Base-by-base conservation (phyloP, 2,797 vertebrate species). In the Darevskia mixta region DNA sequence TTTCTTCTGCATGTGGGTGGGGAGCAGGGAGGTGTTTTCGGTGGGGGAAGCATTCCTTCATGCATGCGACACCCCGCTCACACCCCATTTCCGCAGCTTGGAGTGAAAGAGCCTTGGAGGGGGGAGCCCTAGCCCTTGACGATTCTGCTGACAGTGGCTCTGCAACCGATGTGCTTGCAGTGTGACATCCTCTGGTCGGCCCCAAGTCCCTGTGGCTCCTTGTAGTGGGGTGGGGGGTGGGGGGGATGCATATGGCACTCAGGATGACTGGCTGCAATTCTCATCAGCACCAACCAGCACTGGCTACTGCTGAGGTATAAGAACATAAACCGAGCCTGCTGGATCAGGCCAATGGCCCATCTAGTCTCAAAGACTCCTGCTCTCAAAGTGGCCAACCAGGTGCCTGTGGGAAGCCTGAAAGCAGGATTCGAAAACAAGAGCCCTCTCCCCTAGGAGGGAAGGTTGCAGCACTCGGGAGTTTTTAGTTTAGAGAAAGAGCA, bases 1-100 rank as follows among this genome's bases (percentile, higher is more conserved):
- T 2, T 4, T 0, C 17, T 25, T 5, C 7, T 32, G 0, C 4
- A 35, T 2, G 71, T 2, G 8, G 32, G 71, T 35, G 15, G 17
- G 15, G n/a, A 71, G n/a, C 1, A n/a, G 72, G 32, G 72, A 76
- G 38, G 73, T 41, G 20, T 41, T 75, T 38, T 41, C 32, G 1
- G 3, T 20, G 2, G 3, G 18, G 38, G 38, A 4, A 43, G 38
- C 20, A 32, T 25, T 76, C 38, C 23, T 43, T 43, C 35, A 41
- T 38, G 25, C 23, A 41, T 43, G 38, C 8, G 41, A 18, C 32
- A n/a, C 10, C 71, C 5, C 69, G 1, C 5, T 35, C 72, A 15
- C 6, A 7, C 17, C 4, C 23, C 35, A 17, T 7, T 20, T 41
- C 18, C 2, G 7, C 73, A 75, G 8, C 35, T 32, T 41, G 35